Conservation (phyloP, 1,140 invertebrate genomes). For the Calosoma granatense region DNA sequence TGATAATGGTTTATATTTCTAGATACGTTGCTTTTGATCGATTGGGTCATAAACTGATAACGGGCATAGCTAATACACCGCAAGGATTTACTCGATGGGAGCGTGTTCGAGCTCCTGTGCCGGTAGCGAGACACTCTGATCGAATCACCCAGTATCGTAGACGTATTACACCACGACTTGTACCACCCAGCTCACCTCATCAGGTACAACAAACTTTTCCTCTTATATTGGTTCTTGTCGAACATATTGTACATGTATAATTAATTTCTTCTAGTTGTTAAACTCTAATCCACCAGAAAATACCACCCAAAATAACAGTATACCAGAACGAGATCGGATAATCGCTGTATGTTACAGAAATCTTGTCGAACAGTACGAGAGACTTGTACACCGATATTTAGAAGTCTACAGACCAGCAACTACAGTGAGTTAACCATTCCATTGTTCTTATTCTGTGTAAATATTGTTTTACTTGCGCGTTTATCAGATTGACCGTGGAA, state of each 20-base stretch:
- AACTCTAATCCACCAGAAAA: neutral
- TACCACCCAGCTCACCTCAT: neutral
- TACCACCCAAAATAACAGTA: constrained; percentile 13
- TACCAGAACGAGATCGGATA: constrained; percentile 32
- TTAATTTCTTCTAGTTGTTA: neutral
- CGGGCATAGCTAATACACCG: constrained; percentile 65
- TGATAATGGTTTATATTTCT: too few relatives aligned
- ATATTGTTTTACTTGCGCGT: constrained; percentile 18
- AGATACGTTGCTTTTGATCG: constrained; percentile 81
- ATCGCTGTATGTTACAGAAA: constrained; percentile 37
- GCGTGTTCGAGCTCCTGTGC: constrained; percentile 38
- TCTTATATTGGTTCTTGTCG: neutral
- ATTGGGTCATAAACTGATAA: constrained; percentile 71
- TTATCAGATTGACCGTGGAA: constrained; percentile 50
- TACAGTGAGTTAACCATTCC: constrained; percentile 27
- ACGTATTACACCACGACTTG: constrained; percentile 24
- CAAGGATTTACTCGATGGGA: constrained; percentile 35
- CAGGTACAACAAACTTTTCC: neutral
- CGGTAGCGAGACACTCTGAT: constrained; percentile 24
- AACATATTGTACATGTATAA: too few relatives aligned
- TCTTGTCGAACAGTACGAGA: constrained; percentile 40
- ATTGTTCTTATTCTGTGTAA: constrained; percentile 21
- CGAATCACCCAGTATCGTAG: constrained; percentile 23
- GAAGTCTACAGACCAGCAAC: constrained; percentile 36
- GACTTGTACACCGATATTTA: constrained; percentile 39